Percentiles rank a stretch among this genome's conserved stretches.
Conservation (phyloP, 2,888 invertebrate species). For the Rhagium mordax region DNA sequence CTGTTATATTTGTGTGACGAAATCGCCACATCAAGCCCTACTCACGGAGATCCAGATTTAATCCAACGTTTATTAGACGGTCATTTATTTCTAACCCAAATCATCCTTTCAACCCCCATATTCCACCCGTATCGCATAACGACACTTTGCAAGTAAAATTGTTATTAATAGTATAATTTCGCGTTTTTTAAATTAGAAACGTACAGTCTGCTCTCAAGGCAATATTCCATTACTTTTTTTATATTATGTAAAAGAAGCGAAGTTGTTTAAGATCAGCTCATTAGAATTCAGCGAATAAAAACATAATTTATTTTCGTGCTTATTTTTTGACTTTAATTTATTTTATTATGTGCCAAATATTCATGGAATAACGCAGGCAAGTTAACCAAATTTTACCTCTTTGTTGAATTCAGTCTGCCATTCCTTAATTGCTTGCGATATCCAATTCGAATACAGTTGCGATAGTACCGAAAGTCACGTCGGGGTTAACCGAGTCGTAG, state of each 20-base stretch:
- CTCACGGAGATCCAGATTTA: slow-evolving; percentile 17
- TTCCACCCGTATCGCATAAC: not conserved
- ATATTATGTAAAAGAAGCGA: not conserved
- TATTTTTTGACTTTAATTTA: slow-evolving; percentile 5
- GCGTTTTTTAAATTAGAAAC: not conserved
- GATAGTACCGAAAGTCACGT: no score
- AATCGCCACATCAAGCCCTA: slow-evolving; percentile 4
- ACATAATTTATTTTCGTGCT: not conserved
- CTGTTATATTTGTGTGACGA: slow-evolving; percentile 18
- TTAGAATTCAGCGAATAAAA: slow-evolving; percentile 1
- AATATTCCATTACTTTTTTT: not conserved
- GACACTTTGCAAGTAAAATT: slow-evolving; percentile 20
- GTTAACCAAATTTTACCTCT: not conserved
- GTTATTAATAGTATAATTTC: not conserved
- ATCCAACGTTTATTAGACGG: slow-evolving; percentile 23
- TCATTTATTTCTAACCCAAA: slow-evolving; percentile 17
- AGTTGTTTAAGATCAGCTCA: not conserved
- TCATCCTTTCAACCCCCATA: slow-evolving; percentile 1
- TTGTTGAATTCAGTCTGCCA: not conserved
- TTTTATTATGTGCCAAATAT: no score
- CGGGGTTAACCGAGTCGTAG: no score
- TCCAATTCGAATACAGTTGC: no score
- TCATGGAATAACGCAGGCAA: not conserved
- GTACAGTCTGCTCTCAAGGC: not conserved
- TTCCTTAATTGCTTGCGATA: no score